phyloP scores from a whole-genome alignment of 2,888 invertebrate genomes.

The Elaeidobius kamerunicus region DNA sequence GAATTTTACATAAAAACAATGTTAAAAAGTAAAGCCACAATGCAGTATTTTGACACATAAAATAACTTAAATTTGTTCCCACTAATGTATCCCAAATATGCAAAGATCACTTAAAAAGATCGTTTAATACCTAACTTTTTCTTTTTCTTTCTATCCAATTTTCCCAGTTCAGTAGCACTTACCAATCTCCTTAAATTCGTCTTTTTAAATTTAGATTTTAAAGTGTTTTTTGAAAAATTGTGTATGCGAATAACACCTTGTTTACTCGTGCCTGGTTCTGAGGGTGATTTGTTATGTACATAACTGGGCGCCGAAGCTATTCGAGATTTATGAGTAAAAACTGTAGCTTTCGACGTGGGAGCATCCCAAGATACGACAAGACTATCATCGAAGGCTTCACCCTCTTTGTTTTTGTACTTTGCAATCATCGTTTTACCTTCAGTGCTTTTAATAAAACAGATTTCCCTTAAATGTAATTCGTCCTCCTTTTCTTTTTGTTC shows the following conservation, averaged over 20 bases:
- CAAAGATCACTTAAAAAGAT: constrained; percentile 22
- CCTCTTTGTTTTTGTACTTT: constrained; percentile 42
- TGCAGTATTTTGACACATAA: too few species aligned
- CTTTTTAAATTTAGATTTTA: constrained; percentile 39
- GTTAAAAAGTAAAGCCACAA: too few species aligned
- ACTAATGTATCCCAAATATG: not conserved
- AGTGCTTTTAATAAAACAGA: constrained; percentile 45
- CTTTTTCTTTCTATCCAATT: constrained; percentile 46
- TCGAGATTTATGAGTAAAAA: constrained; percentile 39
- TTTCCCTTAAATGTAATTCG: constrained; percentile 44
- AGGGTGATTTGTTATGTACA: constrained; percentile 27
- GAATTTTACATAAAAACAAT: too few species aligned
- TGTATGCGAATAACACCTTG: constrained; percentile 43
- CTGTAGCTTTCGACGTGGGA: constrained; percentile 39
- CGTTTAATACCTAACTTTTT: constrained; percentile 42
- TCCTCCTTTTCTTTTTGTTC: constrained; percentile 16
- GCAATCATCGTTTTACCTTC: constrained; percentile 47
- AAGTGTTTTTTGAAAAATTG: constrained; percentile 42
- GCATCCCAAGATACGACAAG: constrained; percentile 45
- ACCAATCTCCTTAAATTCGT: constrained; percentile 42
- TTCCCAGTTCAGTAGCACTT: constrained; percentile 39
- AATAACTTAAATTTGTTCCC: not conserved
- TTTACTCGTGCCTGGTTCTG: constrained; percentile 42
- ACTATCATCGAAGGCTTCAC: constrained; percentile 41
- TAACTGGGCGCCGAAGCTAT: constrained; percentile 30